phyloP scores from a whole-genome alignment of 2,113 vertebrate genomes.

The Neogobius melanostomus region DNA sequence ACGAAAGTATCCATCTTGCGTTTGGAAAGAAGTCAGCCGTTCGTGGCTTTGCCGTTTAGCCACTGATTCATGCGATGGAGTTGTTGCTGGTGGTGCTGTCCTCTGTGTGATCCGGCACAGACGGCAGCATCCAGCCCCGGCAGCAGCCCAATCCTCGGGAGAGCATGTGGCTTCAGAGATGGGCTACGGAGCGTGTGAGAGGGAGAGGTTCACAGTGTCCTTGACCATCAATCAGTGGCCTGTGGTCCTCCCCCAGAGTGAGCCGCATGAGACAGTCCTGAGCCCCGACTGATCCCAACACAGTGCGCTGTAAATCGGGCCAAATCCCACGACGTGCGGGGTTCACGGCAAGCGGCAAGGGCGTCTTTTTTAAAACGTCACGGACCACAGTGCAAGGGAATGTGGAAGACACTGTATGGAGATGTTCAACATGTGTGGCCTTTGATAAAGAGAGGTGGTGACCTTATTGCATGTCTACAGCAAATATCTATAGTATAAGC shows the following conservation, averaged over 20 bases:
- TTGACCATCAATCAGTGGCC: conserved; percentile 79
- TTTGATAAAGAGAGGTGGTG: conserved; percentile 11
- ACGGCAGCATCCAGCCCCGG: conserved; percentile 49
- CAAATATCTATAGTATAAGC: too few relatives aligned
- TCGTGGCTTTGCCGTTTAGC: conserved; percentile 25
- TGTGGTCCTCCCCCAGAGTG: conserved; percentile 63
- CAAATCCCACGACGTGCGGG: conserved; percentile 54
- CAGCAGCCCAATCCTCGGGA: conserved; percentile 57
- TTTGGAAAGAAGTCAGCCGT: background rate
- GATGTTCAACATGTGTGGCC: conserved; percentile 16
- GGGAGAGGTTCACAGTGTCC: conserved; percentile 70
- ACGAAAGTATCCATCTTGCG: background rate
- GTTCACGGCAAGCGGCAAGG: conserved; percentile 43
- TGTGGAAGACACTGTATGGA: background rate
- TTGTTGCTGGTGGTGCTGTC: conserved; percentile 32
- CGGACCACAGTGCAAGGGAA: conserved; percentile 13
- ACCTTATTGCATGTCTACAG: conserved; percentile 5
- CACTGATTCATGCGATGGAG: conserved; percentile 32
- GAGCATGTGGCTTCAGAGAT: conserved; percentile 57
- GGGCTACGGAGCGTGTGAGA: conserved; percentile 46
- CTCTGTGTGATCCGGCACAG: conserved; percentile 40
- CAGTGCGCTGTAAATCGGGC: conserved; percentile 47
- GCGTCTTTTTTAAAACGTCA: conserved; percentile 36
- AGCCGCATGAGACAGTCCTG: conserved; percentile 58
- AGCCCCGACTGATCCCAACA: conserved; percentile 60